Conservation (phyloP, 1,140 invertebrate species). For the Bradysia coprophila region DNA sequence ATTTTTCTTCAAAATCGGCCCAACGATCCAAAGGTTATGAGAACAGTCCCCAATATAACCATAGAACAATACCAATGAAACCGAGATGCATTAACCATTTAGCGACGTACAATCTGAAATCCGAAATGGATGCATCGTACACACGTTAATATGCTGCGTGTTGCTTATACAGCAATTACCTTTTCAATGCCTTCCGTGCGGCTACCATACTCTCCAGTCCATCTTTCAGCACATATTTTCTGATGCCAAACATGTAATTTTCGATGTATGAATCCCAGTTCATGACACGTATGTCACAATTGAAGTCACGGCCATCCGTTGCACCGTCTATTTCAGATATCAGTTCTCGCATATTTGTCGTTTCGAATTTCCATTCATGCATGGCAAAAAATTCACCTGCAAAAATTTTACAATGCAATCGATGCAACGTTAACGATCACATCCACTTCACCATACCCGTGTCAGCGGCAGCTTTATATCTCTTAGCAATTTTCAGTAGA, state of each 20-base stretch:
- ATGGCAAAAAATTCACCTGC: slow-evolving; percentile 70
- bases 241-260: slow-evolving; percentile 57
- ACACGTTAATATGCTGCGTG: not conserved
- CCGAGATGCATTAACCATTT: no score
- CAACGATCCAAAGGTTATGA: no score
- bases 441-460: slow-evolving; percentile 21
- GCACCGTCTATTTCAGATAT: slow-evolving; percentile 32
- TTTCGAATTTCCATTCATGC: slow-evolving; percentile 71
- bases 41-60: no score
- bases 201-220: slow-evolving; percentile 37
- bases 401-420: not conserved
- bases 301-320: slow-evolving; percentile 38
- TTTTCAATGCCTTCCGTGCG: slow-evolving; percentile 18
- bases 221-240: slow-evolving; percentile 63
- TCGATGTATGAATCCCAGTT: slow-evolving; percentile 50
- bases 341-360: slow-evolving; percentile 50
- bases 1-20: no score
- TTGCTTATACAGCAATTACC: not conserved
- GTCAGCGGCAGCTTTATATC: slow-evolving; percentile 55
- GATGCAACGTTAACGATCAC: not conserved
- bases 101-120: not conserved
- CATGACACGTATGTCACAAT: slow-evolving; percentile 34
- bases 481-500: slow-evolving; percentile 69
- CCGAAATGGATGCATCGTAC: no score
- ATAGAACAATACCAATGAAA: not conserved